Evolutionary conservation across 2,888 invertebrate species (phyloP).

Genomic region (Protonemura montana): DNA sequence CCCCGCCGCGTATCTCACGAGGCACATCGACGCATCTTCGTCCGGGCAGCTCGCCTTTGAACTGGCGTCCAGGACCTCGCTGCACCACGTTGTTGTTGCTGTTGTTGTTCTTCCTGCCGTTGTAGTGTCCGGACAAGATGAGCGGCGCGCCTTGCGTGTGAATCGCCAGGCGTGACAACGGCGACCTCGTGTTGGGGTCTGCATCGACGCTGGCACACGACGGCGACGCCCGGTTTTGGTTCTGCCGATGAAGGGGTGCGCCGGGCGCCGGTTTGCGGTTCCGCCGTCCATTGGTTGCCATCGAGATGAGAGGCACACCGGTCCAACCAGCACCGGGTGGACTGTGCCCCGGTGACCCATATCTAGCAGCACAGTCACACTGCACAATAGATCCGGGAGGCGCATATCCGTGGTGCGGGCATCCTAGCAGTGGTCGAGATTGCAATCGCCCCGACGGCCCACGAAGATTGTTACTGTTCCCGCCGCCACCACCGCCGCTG

Average conservation of each 20-base stretch:
- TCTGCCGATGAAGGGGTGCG: too few species aligned
- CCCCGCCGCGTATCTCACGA: conserved; percentile 50
- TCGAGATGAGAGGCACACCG: conserved; percentile 82
- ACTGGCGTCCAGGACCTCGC: conserved; percentile 30
- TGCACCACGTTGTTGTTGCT: conserved; percentile 48
- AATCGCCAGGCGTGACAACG: conserved; percentile 78
- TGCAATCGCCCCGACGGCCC: conserved; percentile 25
- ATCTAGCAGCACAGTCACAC: conserved; percentile 42
- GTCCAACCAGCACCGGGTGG: conserved; percentile 64
- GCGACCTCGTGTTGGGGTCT: conserved; percentile 58
- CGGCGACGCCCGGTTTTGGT: conserved; percentile 59
- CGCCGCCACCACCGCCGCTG: conserved; percentile 25
- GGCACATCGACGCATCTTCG: conserved; percentile 26
- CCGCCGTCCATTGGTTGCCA: conserved; percentile 69
- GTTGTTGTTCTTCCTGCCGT: conserved; percentile 59
- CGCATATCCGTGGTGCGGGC: conserved; percentile 39
- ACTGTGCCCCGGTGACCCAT: conserved; percentile 41
- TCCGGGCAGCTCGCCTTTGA: conserved; percentile 36
- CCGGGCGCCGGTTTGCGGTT: conserved; percentile 54
- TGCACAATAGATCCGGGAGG: conserved; percentile 31
- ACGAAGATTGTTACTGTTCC: conserved; percentile 15
- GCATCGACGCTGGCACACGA: conserved; percentile 58
- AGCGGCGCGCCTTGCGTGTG: conserved; percentile 88
- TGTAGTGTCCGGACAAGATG: conserved; percentile 73
- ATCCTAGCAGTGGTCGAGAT: conserved; percentile 37